A percentile compares a stretch with the other conserved stretches of the same genome.
Conservation (phyloP, 2,888 invertebrate species). For the Listrodromus nycthemerus region DNA sequence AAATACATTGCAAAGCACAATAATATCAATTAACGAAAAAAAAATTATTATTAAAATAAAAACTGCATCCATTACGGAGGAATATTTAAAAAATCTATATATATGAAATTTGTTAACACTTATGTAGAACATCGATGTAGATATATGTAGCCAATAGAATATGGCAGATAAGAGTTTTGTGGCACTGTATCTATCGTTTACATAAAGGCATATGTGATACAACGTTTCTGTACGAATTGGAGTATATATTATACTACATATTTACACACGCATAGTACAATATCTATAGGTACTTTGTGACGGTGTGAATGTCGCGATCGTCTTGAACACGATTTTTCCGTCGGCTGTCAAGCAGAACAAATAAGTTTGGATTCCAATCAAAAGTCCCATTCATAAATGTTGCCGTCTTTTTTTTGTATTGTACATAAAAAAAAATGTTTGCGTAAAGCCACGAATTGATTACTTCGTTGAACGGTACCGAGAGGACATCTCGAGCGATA, state of each 20-base stretch:
- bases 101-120: slow-evolving; percentile 49
- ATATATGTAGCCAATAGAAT: slow-evolving; percentile 49
- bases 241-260: slow-evolving; percentile 49
- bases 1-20: slow-evolving; percentile 44
- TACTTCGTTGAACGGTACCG: slow-evolving; percentile 25
- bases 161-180: slow-evolving; percentile 52
- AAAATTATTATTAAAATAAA: slow-evolving; percentile 4
- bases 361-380: slow-evolving; percentile 58
- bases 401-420: slow-evolving; percentile 56
- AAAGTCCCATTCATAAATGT: slow-evolving; percentile 46
- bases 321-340: slow-evolving; percentile 46
- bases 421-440: slow-evolving; percentile 32
- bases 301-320: slow-evolving; percentile 48
- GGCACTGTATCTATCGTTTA: slow-evolving; percentile 62
- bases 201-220: slow-evolving; percentile 67
- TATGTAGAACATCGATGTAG: slow-evolving; percentile 61
- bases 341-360: slow-evolving; percentile 51
- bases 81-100: slow-evolving; percentile 1
- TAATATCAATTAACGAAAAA: slow-evolving; percentile 29
- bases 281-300: slow-evolving; percentile 56
- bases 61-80: slow-evolving; percentile 16
- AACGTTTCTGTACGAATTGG: slow-evolving; percentile 60
- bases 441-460: slow-evolving; percentile 28
- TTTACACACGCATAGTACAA: slow-evolving; percentile 18
- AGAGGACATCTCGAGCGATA: slow-evolving; percentile 37